A percentile compares a stretch with the other conserved stretches of the same genome.
phyloP scores from a whole-genome alignment of 2,113 vertebrate species.

The Pelvicachromis taeniatus region DNA sequence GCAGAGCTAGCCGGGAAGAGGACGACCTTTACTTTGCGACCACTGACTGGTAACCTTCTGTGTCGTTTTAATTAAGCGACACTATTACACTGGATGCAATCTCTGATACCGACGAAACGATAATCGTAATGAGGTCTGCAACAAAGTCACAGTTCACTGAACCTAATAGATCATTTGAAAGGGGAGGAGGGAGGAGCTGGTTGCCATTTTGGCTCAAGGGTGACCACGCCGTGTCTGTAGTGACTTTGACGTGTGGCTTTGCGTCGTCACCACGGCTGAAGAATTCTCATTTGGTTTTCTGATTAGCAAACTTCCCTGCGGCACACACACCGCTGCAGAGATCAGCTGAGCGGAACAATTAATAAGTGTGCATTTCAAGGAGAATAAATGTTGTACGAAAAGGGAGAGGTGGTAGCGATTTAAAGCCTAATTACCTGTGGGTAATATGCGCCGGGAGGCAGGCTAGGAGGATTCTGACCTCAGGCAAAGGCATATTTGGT shows the following conservation, averaged over 20 bases:
- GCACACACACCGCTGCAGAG: conserved; percentile 9
- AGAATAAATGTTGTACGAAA: neutral
- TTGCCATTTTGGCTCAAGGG: conserved; percentile 39
- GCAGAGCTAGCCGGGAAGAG: neutral
- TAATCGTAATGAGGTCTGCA: conserved; percentile 41
- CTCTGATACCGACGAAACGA: conserved; percentile 6
- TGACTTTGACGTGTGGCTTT: neutral
- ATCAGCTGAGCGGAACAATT: conserved; percentile 43
- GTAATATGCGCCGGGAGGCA: conserved; percentile 6
- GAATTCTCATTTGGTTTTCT: conserved; percentile 1
- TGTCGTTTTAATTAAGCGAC: conserved; percentile 32
- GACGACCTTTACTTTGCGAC: neutral
- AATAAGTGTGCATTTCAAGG: conserved; percentile 17
- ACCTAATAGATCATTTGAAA: conserved; percentile 3
- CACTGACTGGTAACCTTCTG: neutral
- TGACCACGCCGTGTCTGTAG: neutral
- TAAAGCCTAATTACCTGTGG: conserved; percentile 43
- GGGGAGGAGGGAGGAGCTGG: neutral
- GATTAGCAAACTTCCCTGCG: neutral
- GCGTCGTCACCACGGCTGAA: neutral
- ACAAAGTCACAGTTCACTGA: conserved; percentile 32
- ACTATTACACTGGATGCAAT: conserved; percentile 1
- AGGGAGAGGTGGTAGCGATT: neutral
- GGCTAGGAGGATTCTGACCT: conserved; percentile 10
- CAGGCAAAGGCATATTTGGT: conserved; percentile 27